Evolutionary conservation across 1,140 invertebrate genomes (phyloP).

Genomic region (Zaprionus ghesquierei): DNA sequence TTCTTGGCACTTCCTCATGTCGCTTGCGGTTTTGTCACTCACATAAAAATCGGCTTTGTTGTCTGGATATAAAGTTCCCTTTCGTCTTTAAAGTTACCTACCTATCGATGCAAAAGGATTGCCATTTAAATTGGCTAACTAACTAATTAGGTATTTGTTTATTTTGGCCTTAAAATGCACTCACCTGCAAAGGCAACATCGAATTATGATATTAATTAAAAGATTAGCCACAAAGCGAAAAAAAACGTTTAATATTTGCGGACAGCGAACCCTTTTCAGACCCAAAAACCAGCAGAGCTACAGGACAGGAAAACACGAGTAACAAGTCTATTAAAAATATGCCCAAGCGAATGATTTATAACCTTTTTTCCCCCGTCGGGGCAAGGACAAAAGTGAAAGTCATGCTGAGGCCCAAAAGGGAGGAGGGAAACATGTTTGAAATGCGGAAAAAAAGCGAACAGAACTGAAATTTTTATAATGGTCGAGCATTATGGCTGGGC

Average conservation of each 20-base stretch:
- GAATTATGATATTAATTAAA: conserved; percentile 74
- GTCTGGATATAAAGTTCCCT: not conserved
- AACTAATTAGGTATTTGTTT: conserved; percentile 17
- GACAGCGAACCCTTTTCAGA: conserved; percentile 60
- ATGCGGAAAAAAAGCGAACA: conserved; percentile 12
- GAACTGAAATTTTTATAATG: conserved; percentile 56
- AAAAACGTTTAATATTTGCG: conserved; percentile 18
- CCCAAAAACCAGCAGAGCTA: conserved; percentile 53
- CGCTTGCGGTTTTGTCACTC: conserved; percentile 23
- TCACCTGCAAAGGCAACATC: conserved; percentile 58
- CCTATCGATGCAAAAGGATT: conserved; percentile 1
- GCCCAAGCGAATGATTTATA: conserved; percentile 71
- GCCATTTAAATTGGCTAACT: not conserved
- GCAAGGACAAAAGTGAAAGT: conserved; percentile 51
- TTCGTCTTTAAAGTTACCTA: conserved; percentile 8
- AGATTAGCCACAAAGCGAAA: conserved; percentile 45
- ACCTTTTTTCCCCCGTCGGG: conserved; percentile 40
- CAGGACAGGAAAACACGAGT: conserved; percentile 32
- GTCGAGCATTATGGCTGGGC: conserved; percentile 61
- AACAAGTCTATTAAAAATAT: conserved; percentile 79
- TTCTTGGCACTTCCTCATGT: not conserved
- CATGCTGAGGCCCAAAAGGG: conserved; percentile 30
- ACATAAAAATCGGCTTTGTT: not conserved
- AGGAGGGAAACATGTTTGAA: not conserved
- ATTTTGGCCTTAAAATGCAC: conserved; percentile 26